Conservation (phyloP, 2,113 vertebrate genomes). For the Eudyptes chrysolophus region DNA sequence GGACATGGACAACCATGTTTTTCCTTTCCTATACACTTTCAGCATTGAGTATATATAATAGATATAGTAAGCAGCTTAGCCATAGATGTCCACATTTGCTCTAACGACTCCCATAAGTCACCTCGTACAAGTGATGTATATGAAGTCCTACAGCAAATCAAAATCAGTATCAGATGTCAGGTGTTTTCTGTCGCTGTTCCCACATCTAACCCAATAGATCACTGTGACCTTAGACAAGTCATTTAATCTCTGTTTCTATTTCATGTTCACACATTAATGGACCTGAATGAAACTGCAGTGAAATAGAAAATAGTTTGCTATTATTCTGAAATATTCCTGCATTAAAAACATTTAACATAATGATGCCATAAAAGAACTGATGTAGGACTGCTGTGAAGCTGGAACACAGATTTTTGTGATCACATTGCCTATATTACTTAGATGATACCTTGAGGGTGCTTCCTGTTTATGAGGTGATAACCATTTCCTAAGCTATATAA, state of each 20-base stretch:
- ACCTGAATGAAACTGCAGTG: constrained; percentile 41
- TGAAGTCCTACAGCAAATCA: neutral
- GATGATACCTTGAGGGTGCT: constrained; percentile 60
- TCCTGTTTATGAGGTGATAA: constrained; percentile 67
- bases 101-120: neutral
- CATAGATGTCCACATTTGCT: neutral
- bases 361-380: constrained; percentile 48
- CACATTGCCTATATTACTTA: constrained; percentile 5
- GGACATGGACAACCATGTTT: neutral
- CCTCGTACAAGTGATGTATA: fast-evolving
- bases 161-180: neutral
- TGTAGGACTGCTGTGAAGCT: constrained; percentile 21
- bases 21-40: neutral
- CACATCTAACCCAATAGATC: neutral
- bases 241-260: neutral
- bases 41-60: neutral
- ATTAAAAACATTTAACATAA: constrained; percentile 62
- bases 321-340: constrained; percentile 53
- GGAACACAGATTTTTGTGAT: constrained; percentile 47
- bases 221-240: neutral
- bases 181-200: neutral
- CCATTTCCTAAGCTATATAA: constrained; percentile 25
- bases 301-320: constrained; percentile 52
- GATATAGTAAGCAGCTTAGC: neutral
- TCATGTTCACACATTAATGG: neutral